phyloP scores from a whole-genome alignment of 2,888 invertebrate genomes.

The Cantharis lateralis region DNA sequence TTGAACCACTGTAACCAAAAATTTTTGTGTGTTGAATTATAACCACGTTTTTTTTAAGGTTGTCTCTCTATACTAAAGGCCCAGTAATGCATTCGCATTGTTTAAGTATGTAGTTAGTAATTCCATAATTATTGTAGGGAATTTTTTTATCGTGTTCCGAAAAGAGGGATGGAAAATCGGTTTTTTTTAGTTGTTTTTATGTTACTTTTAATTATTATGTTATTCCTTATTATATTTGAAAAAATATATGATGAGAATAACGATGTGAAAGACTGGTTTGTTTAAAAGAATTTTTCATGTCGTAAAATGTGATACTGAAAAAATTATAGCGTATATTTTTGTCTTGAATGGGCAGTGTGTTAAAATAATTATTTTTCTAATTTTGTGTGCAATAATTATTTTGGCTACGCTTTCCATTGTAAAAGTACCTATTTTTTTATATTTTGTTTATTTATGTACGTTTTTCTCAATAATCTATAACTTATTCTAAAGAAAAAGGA shows the following conservation, averaged over 20 bases:
- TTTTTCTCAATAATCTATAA: background rate
- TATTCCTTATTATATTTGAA: constrained; percentile 30
- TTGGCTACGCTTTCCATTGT: background rate
- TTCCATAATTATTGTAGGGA: background rate
- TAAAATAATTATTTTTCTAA: background rate
- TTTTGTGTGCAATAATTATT: background rate
- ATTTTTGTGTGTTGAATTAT: background rate
- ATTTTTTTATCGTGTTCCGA: background rate
- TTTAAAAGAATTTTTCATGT: constrained; percentile 15
- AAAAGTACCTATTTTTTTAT: background rate
- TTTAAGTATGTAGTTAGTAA: background rate
- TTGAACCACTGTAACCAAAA: background rate
- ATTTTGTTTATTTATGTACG: background rate
- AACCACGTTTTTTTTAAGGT: background rate
- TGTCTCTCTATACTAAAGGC: background rate
- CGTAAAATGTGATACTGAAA: constrained; percentile 14
- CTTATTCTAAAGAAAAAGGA: background rate
- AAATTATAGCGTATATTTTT: constrained; percentile 8
- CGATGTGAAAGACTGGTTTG: constrained; percentile 21
- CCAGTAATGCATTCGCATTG: background rate
- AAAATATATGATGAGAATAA: constrained; percentile 31
- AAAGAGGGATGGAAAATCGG: constrained; percentile 10
- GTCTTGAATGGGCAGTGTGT: background rate
- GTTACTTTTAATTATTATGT: constrained; percentile 11
- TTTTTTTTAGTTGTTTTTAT: background rate